These are phyloP conservation scores for Sminthurinus signatus DNA, from an alignment of 1,140 invertebrate species.

Conservation along the genomic window DNA sequence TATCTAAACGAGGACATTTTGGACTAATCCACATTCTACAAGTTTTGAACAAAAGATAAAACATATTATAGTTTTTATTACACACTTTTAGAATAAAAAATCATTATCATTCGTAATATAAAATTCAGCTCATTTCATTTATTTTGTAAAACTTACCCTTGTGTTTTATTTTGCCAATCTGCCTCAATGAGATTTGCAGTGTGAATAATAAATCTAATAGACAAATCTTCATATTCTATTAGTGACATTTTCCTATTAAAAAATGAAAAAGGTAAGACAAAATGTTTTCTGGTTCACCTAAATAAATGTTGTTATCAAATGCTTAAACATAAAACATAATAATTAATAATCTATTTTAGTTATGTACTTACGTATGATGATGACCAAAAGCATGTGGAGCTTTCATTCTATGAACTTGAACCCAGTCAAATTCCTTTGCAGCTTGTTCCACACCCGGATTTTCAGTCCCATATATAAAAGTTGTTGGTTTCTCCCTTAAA, in stretches of 20 bases:
- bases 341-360: not conserved
- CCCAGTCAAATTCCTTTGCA: constrained; percentile 53
- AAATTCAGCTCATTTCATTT: not conserved
- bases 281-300: not conserved
- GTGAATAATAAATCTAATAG: constrained; percentile 75
- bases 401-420: constrained; percentile 60
- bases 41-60: constrained; percentile 17
- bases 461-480: constrained; percentile 72
- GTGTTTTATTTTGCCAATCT: constrained; percentile 91
- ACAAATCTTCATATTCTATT: constrained; percentile 70
- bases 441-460: constrained; percentile 54
- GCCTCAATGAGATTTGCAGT: constrained; percentile 85
- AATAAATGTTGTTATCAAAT: too few relatives aligned
- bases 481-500: constrained; percentile 59
- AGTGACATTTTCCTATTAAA: constrained; percentile 76
- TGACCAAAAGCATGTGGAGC: constrained; percentile 74
- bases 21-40: constrained; percentile 80
- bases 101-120: not conserved
- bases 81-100: not conserved
- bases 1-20: constrained; percentile 56
- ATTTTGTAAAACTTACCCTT: constrained; percentile 60
- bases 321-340: not conserved
- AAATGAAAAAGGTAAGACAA: not conserved
- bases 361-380: constrained; percentile 69
- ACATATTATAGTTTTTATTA: constrained; percentile 1